phyloP scores from a whole-genome alignment of 2,797 vertebrate species.

The Centropyge bicolor region DNA sequence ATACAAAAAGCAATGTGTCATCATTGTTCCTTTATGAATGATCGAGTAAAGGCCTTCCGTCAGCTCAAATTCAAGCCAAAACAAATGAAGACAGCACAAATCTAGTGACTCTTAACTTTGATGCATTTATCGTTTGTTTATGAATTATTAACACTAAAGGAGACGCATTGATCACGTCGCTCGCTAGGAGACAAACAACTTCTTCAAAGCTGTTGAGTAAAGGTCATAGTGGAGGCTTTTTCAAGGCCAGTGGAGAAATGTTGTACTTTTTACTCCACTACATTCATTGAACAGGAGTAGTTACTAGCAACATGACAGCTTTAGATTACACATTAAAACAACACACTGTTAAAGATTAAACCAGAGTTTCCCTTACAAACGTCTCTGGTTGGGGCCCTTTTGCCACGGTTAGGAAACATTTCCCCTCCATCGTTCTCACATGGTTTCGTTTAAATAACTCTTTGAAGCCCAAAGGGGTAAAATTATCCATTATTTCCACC shows the following conservation, averaged over 20 bases:
- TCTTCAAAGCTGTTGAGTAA: background rate
- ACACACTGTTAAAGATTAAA: background rate
- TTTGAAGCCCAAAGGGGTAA: constrained; percentile 23
- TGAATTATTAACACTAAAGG: constrained; percentile 12
- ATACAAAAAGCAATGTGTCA: constrained; percentile 42
- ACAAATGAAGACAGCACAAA: constrained; percentile 41
- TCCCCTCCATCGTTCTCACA: constrained; percentile 4
- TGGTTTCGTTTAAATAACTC: constrained; percentile 39
- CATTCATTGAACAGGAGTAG: background rate
- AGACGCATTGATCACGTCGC: background rate
- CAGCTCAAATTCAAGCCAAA: constrained; percentile 40
- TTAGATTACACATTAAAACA: background rate
- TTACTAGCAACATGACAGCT: background rate
- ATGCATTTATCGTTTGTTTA: constrained; percentile 11
- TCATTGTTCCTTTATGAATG: constrained; percentile 40
- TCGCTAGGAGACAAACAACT: background rate
- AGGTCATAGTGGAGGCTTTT: background rate
- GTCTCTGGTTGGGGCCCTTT: background rate
- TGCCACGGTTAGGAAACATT: background rate
- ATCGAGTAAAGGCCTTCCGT: constrained; percentile 34
- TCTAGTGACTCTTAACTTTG: constrained; percentile 9
- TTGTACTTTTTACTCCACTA: background rate
- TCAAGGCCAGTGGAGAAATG: background rate
- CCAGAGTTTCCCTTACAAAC: too few species aligned
- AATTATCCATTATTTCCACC: background rate